These are phyloP conservation scores for Pantala flavescens DNA, from an alignment of 1,140 invertebrate species.

Conservation along the genomic window DNA sequence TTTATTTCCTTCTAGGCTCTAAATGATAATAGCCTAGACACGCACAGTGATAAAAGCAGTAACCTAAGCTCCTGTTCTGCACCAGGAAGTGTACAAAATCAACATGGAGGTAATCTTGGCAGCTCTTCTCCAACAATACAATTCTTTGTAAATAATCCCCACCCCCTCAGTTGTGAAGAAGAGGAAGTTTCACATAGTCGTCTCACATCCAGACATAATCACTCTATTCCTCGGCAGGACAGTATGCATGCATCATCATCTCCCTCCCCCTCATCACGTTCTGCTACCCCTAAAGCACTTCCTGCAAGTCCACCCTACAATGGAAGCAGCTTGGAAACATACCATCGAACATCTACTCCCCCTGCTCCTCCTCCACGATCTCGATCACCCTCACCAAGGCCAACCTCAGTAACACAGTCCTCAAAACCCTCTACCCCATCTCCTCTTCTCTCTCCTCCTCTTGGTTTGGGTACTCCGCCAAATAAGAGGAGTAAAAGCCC, in stretches of 20 bases:
- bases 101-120: conserved; percentile 41
- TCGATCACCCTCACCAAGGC: neutral
- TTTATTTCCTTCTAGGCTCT: neutral
- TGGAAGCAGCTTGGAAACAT: conserved; percentile 15
- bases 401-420: neutral
- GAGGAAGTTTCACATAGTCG: conserved; percentile 38
- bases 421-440: neutral
- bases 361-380: conserved; percentile 18
- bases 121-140: conserved; percentile 11
- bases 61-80: neutral
- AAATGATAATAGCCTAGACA: conserved; percentile 58
- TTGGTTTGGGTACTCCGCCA: neutral
- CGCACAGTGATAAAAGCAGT: conserved; percentile 46
- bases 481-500: conserved; percentile 33
- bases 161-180: conserved; percentile 15
- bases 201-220: conserved; percentile 35
- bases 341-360: conserved; percentile 17
- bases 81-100: conserved; percentile 43
- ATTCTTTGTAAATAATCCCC: conserved; percentile 5
- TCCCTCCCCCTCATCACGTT: conserved; percentile 49
- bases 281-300: conserved; percentile 35
- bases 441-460: neutral
- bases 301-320: conserved; percentile 35
- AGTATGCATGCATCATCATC: conserved; percentile 37
- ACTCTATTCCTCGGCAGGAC: conserved; percentile 20